phyloP scores from a whole-genome alignment of 2,888 invertebrate species.

The Cantharis rustica region DNA sequence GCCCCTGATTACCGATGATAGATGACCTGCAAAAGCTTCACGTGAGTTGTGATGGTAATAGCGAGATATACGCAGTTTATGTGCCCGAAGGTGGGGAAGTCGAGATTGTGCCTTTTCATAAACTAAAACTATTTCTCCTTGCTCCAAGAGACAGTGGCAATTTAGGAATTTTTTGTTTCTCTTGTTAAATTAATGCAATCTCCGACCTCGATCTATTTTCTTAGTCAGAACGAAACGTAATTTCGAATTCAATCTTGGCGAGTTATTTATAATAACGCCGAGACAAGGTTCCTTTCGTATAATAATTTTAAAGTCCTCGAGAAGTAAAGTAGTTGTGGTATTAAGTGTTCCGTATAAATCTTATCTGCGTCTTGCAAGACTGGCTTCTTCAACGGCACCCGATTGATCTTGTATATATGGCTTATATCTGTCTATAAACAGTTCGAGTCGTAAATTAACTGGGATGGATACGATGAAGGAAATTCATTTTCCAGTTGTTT shows the following conservation, averaged over 20 bases:
- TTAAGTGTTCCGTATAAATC: slow-evolving; percentile 51
- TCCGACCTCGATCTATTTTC: background rate
- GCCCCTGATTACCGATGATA: slow-evolving; percentile 45
- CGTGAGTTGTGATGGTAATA: slow-evolving; percentile 35
- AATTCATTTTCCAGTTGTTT: slow-evolving; percentile 60
- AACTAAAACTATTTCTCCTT: background rate
- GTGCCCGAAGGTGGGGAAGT: background rate
- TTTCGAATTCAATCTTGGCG: slow-evolving; percentile 34
- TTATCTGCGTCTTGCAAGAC: slow-evolving; percentile 59
- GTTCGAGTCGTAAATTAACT: slow-evolving; percentile 57
- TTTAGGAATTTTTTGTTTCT: background rate
- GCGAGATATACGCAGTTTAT: slow-evolving; percentile 31
- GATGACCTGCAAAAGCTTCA: slow-evolving; percentile 39
- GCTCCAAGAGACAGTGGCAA: background rate
- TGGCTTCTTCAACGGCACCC: slow-evolving; percentile 51
- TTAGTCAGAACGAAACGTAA: slow-evolving; percentile 28
- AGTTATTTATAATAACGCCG: slow-evolving; percentile 38
- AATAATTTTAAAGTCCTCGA: slow-evolving; percentile 35
- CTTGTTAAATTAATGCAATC: background rate
- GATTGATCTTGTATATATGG: slow-evolving; percentile 54
- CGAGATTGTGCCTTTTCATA: background rate
- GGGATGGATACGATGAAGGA: slow-evolving; percentile 57
- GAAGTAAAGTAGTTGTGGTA: slow-evolving; percentile 42
- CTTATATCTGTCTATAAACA: slow-evolving; percentile 58
- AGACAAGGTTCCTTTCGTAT: slow-evolving; percentile 20